phyloP scores from a whole-genome alignment of 2,888 invertebrate species.

The Phyllotreta cruciferae region DNA sequence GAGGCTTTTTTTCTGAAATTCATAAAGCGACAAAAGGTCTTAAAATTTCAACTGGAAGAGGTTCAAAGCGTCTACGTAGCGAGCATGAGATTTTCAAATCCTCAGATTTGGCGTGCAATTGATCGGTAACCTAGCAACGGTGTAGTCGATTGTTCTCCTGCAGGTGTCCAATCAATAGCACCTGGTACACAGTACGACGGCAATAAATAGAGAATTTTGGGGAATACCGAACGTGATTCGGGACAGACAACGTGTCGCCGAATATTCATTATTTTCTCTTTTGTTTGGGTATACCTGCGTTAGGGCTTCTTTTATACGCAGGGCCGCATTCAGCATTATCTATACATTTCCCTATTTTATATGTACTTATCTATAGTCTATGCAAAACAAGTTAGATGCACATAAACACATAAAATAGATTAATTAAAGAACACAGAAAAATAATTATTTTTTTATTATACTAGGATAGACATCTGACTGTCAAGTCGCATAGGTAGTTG shows the following conservation, averaged over 20 bases:
- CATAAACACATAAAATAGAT: too few relatives aligned
- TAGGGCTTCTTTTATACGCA: constrained; percentile 16
- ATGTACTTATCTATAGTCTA: too few relatives aligned
- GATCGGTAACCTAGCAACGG: constrained; percentile 59
- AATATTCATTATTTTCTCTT: constrained; percentile 35
- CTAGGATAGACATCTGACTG: too few relatives aligned
- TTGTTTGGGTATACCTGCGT: constrained; percentile 31
- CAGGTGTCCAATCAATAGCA: constrained; percentile 62
- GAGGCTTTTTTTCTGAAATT: constrained; percentile 29
- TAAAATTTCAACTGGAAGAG: constrained; percentile 32
- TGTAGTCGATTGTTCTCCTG: constrained; percentile 57
- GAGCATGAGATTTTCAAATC: constrained; percentile 60
- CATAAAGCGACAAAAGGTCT: constrained; percentile 34
- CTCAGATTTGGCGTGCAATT: constrained; percentile 58
- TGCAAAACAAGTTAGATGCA: too few relatives aligned
- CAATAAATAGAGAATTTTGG: constrained; percentile 49
- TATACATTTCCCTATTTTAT: too few relatives aligned
- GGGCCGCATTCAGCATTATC: constrained; percentile 4
- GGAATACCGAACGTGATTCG: constrained; percentile 50
- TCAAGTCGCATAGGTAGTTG: too few relatives aligned
- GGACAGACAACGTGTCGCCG: constrained; percentile 55
- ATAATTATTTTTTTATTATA: too few relatives aligned
- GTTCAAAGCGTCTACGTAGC: constrained; percentile 45
- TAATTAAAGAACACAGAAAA: too few relatives aligned
- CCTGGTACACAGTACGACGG: constrained; percentile 50